phyloP scores from a whole-genome alignment of 92 coral and sea anemone species.

The Phymanthus crucifer region DNA sequence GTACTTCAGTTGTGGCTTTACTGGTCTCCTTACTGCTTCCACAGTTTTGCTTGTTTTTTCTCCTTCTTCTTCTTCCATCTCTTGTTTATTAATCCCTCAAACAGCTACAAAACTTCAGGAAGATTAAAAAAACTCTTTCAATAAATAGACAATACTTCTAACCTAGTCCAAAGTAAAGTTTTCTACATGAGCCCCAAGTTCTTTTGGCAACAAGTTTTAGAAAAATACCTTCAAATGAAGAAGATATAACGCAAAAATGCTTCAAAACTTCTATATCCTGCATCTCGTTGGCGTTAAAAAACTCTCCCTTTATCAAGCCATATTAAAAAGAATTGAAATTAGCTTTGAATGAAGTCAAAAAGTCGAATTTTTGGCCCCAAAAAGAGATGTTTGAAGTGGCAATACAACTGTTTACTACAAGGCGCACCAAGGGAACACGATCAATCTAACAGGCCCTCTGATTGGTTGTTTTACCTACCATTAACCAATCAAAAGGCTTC shows the following conservation, averaged over 20 bases:
- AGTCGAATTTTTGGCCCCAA: not conserved
- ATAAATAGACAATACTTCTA: not conserved
- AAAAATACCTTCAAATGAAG: not conserved
- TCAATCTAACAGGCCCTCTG: slow-evolving; percentile 29
- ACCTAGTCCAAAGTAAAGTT: too few species aligned
- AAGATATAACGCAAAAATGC: not conserved
- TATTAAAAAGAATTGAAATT: not conserved
- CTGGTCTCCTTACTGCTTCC: not conserved
- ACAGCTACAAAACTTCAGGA: not conserved
- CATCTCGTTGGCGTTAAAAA: not conserved
- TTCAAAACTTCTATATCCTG: not conserved
- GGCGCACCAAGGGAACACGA: slow-evolving; percentile 36
- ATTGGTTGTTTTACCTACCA: slow-evolving; percentile 21
- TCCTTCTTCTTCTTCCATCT: not conserved
- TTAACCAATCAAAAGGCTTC: slow-evolving; percentile 10
- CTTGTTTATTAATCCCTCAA: not conserved
- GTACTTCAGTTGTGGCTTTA: slow-evolving; percentile 25
- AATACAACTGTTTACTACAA: slow-evolving; percentile 37
- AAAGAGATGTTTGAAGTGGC: not conserved
- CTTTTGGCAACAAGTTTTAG: too few species aligned
- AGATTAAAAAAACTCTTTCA: not conserved
- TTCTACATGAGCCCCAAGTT: too few species aligned
- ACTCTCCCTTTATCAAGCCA: not conserved
- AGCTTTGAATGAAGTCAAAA: not conserved
- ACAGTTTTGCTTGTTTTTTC: not conserved